Conservation (phyloP, 2,888 invertebrate genomes). For the Phortica okadai region DNA sequence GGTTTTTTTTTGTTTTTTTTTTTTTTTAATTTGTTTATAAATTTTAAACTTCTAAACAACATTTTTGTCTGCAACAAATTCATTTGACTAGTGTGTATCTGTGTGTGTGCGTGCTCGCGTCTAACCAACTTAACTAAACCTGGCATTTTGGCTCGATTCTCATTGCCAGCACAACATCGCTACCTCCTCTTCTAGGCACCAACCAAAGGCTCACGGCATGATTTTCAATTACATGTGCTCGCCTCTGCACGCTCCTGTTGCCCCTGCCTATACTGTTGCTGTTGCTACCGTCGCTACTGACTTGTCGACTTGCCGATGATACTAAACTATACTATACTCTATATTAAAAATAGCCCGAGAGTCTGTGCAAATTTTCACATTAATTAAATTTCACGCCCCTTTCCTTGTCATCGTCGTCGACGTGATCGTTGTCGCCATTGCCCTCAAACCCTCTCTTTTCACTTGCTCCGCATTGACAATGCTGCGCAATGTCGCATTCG, state of each 20-base stretch:
- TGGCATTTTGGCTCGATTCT: neutral
- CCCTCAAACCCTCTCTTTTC: neutral
- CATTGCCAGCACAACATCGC: neutral
- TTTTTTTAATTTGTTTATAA: neutral
- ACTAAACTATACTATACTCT: conserved; percentile 31
- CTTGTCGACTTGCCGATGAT: conserved; percentile 3
- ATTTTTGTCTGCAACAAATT: too few species aligned
- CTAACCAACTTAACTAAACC: neutral
- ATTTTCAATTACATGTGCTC: conserved; percentile 30
- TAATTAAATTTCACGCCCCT: conserved; percentile 64
- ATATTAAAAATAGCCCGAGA: conserved; percentile 70
- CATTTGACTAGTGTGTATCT: too few species aligned
- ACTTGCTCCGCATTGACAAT: neutral
- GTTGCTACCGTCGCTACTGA: neutral
- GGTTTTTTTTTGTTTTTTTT: too few species aligned
- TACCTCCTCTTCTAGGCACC: neutral
- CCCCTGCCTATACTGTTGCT: neutral
- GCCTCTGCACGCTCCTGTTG: neutral
- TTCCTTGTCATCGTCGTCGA: conserved; percentile 7
- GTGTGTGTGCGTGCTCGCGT: too few species aligned
- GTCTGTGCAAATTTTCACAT: conserved; percentile 73
- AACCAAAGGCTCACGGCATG: conserved; percentile 6
- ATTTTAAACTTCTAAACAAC: too few species aligned
- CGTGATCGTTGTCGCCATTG: neutral
- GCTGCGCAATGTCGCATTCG: neutral